Percentiles rank a stretch among this genome's conserved stretches.
Evolutionary conservation across 2,888 invertebrate species (phyloP).

Genomic region (Thereva nobilitata): DNA sequence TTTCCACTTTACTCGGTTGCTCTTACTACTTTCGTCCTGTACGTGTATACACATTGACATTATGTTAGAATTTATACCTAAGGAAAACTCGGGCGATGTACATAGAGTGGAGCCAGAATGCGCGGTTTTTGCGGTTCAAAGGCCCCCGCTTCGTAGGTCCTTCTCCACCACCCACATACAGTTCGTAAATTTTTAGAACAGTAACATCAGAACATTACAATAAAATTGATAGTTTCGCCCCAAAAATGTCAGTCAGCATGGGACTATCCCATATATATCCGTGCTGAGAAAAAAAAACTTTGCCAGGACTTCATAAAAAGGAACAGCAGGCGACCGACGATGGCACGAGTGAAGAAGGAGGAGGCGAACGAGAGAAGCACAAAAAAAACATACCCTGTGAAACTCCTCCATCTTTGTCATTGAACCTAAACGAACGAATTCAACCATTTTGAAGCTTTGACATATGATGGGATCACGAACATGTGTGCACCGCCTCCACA

Average conservation of each 20-base stretch:
- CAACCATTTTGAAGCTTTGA: slow-evolving; percentile 35
- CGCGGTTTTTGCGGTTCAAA: slow-evolving; percentile 37
- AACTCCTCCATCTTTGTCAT: slow-evolving; percentile 21
- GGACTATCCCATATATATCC: slow-evolving; percentile 16
- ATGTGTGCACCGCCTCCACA: slow-evolving; percentile 25
- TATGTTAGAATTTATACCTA: slow-evolving; percentile 40
- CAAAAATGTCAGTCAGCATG: slow-evolving; percentile 30
- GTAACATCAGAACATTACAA: not conserved
- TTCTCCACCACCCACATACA: slow-evolving; percentile 7
- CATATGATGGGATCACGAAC: slow-evolving; percentile 33
- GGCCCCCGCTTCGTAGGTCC: slow-evolving; percentile 18
- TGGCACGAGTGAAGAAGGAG: not conserved
- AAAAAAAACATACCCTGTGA: no score
- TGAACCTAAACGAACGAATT: slow-evolving; percentile 19
- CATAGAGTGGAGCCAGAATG: slow-evolving; percentile 16
- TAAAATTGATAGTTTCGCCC: slow-evolving; percentile 31
- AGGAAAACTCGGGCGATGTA: slow-evolving; percentile 32
- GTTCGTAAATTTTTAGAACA: slow-evolving; percentile 2
- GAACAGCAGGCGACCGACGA: not conserved
- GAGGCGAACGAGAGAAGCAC: slow-evolving; percentile 1
- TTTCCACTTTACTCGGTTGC: slow-evolving; percentile 33
- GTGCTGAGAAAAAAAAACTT: no score
- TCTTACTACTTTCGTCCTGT: slow-evolving; percentile 31
- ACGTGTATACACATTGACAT: slow-evolving; percentile 41
- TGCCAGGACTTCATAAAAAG: not conserved